phyloP scores from a whole-genome alignment of 2,797 vertebrate species.

The Lemur catta region DNA sequence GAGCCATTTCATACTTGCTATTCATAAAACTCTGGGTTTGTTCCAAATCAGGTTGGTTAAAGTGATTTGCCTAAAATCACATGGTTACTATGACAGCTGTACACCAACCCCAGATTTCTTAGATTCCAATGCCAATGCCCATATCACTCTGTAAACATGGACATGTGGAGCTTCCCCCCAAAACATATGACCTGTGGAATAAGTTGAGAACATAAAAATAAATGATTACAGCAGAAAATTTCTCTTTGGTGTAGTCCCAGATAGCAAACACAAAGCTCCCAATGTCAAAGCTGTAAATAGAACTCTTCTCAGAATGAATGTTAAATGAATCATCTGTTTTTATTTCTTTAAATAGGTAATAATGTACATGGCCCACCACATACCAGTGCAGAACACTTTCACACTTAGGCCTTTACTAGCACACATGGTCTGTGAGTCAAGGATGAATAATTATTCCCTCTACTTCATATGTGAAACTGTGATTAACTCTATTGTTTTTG shows the following conservation, averaged over 20 bases:
- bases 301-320: not conserved
- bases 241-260: not conserved
- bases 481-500: too few relatives aligned
- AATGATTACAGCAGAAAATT: not conserved
- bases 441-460: not conserved
- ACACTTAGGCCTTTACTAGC: not conserved
- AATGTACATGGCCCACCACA: not conserved
- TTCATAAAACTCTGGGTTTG: not conserved
- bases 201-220: conserved; percentile 28
- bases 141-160: not conserved
- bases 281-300: conserved; percentile 20
- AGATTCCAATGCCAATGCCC: not conserved
- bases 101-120: not conserved
- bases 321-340: not conserved
- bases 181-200: not conserved
- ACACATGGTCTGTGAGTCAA: not conserved
- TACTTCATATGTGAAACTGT: not conserved
- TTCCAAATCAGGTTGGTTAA: not conserved
- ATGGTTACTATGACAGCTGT: not conserved
- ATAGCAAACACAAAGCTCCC: not conserved
- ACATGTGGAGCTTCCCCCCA: not conserved
- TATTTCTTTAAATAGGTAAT: not conserved
- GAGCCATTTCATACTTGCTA: not conserved
- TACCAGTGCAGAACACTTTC: not conserved
- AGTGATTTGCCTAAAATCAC: not conserved